Percentiles rank a stretch among this genome's conserved stretches.
phyloP scores from a whole-genome alignment of 2,888 invertebrate genomes.

The Plagiodera versicolora region DNA sequence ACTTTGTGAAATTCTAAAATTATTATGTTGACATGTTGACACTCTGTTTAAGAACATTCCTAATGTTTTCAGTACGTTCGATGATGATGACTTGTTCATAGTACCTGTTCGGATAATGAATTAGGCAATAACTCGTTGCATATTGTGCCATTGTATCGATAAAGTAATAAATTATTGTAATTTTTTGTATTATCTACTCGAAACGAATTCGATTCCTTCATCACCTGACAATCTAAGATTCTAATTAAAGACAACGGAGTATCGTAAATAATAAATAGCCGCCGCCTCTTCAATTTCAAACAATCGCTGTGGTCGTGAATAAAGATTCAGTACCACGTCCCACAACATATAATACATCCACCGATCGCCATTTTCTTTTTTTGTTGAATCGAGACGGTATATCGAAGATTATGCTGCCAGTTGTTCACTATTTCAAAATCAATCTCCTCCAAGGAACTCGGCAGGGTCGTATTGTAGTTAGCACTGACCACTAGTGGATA shows the following conservation, averaged over 20 bases:
- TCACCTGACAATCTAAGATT: neutral
- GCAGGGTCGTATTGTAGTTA: neutral
- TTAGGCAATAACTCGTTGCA: neutral
- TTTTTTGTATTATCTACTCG: neutral
- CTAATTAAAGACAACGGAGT: constrained; percentile 31
- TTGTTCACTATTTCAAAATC: neutral
- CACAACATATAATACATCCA: neutral
- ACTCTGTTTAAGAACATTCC: neutral
- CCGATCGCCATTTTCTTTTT: neutral
- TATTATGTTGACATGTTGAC: neutral
- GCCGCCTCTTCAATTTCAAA: constrained; percentile 30
- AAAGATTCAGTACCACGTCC: constrained; percentile 11
- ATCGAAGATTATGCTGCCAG: neutral
- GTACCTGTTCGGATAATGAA: neutral
- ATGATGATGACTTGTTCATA: neutral
- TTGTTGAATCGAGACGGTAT: neutral
- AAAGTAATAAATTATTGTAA: neutral
- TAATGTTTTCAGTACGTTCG: neutral
- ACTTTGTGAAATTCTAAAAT: neutral
- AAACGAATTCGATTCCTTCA: neutral
- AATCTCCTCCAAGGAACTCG: neutral
- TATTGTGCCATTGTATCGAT: neutral
- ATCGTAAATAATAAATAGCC: constrained; percentile 28
- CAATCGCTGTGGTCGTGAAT: constrained; percentile 25
- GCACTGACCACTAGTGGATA: neutral